Evolutionary conservation across 1,140 invertebrate genomes (phyloP), one percentile per base, ranked within the genome.

Genomic region (Panagrolaimus sp.): DNA sequence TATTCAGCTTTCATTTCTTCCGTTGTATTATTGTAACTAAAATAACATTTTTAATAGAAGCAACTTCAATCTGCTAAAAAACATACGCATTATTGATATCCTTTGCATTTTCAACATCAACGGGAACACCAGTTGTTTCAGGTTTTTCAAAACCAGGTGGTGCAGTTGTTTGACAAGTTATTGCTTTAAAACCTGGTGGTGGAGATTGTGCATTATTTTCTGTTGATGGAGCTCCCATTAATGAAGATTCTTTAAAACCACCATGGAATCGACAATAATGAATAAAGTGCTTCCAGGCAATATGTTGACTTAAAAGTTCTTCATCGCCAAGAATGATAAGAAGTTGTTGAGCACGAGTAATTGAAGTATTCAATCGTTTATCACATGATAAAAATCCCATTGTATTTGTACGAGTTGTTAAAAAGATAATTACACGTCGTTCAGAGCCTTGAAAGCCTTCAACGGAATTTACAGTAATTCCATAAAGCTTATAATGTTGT

Each of bases 361-460:
- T 57, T 13, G 51, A 57, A 13, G 51, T 57, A 20, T 57, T 57
- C 51, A 57, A 13, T 23, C 51, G 51, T 27, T 57, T 57, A 27
- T 57, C 51, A 57, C 51, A 57, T 5, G 23, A 57, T 11, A 57
- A 16, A 57, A 57, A 57, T n/a, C 51, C 51, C 51, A 57, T 25
- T 57, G 51, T 0, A 57, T 57, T 13, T 23, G 27, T 63, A n/a
- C 62, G 16, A 25, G 62, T 63, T 43, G 62, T 63, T 20, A 63
- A 43, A 16, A 63, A 13, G 27, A 63, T 63, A 5, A 63, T 63
- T 20, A 63, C 38, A 5, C 38, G 27, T 4, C 38, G 27, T 43
- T 63, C 62, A 13, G 27, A 31, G 11, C 62, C 65, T 43, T 66
- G 45, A 16, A 63, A 31, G 20, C 62, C 62, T 42, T 63, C 62